A percentile compares a stretch with the other conserved stretches of the same genome.
Conservation (phyloP, 2,888 invertebrate species). For the Drosophila macrospina region DNA sequence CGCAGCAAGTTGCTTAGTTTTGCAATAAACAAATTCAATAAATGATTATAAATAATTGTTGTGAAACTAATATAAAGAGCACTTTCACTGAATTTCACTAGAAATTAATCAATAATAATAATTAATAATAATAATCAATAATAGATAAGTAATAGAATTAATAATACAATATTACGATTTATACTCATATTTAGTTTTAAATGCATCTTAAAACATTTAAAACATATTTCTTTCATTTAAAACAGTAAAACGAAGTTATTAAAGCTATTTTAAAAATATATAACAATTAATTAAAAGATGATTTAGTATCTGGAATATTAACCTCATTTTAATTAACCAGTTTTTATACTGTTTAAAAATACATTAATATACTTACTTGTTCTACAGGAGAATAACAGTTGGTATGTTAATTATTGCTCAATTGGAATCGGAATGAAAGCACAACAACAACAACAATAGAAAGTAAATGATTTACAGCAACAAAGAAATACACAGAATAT, state of each 20-base stretch:
- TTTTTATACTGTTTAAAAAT: slow-evolving; percentile 14
- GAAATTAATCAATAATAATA: neutral
- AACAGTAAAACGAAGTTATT: neutral
- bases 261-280: neutral
- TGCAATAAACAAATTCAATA: slow-evolving; percentile 18
- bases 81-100: slow-evolving; percentile 3
- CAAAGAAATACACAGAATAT: slow-evolving; percentile 2
- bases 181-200: too few species aligned
- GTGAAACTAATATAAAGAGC: slow-evolving; percentile 12
- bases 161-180: too few species aligned
- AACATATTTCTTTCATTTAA: neutral
- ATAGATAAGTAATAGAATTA: too few species aligned
- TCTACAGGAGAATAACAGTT: slow-evolving; percentile 25
- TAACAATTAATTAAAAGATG: neutral
- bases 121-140: neutral
- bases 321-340: slow-evolving; percentile 1
- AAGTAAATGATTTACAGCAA: slow-evolving; percentile 27
- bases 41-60: slow-evolving; percentile 2
- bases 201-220: too few species aligned
- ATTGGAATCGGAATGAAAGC: slow-evolving; percentile 12
- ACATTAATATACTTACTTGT: slow-evolving; percentile 11
- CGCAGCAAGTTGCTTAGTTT: slow-evolving; percentile 8
- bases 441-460: slow-evolving; percentile 9
- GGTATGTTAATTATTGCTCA: slow-evolving; percentile 34
- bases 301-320: neutral